Conservation (phyloP, 2,888 invertebrate species). For the Parelbella ahira region DNA sequence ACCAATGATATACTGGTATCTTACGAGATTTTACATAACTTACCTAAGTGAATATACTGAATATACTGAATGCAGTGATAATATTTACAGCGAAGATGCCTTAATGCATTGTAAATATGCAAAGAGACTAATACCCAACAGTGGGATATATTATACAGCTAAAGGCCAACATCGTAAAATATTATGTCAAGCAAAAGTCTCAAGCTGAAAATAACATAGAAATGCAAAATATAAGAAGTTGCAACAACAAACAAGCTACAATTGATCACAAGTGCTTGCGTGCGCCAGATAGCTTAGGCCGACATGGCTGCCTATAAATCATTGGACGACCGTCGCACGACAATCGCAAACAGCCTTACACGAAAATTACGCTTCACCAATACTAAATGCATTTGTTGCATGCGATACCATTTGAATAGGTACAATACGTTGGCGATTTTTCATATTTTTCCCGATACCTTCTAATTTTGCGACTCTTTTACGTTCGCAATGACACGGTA, state of each 20-base stretch:
- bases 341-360: conserved; percentile 62
- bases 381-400: conserved; percentile 68
- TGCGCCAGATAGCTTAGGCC: conserved; percentile 44
- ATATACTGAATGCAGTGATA: no score
- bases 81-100: no score
- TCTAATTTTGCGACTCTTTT: conserved; percentile 33
- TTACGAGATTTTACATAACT: no score
- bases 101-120: no score
- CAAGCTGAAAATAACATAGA: no score
- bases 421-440: conserved; percentile 41
- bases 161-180: no score
- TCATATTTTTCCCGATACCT: conserved; percentile 31
- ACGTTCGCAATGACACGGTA: conserved; percentile 13
- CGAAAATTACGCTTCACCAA: conserved; percentile 64
- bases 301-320: conserved; percentile 54
- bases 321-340: conserved; percentile 56
- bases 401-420: conserved; percentile 47
- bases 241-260: conserved; percentile 36
- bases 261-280: conserved; percentile 67
- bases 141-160: no score
- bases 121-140: no score
- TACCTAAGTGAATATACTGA: no score
- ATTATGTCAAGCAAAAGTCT: no score
- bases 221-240: conserved; percentile 24
- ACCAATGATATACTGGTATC: no score